A percentile compares a stretch with the other conserved stretches of the same genome.
Evolutionary conservation across 2,888 invertebrate genomes (phyloP).

Genomic region (Teleogryllus oceanicus): DNA sequence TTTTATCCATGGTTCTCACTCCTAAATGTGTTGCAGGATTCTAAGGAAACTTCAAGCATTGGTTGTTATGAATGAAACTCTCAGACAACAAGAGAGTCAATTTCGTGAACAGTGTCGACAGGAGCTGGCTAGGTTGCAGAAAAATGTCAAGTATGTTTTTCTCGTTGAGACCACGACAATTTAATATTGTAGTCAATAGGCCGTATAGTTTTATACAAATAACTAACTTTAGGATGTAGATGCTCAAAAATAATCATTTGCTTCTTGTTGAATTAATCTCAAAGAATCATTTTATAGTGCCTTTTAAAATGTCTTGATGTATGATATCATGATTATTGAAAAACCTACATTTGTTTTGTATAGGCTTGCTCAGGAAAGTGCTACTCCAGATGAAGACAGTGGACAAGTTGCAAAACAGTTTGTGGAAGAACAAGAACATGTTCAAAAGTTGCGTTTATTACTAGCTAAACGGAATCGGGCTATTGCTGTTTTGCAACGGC

Average conservation of each 20-base stretch:
- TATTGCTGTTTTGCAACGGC: constrained; percentile 75
- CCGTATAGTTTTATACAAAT: no score
- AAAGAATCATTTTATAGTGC: no score
- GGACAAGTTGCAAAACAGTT: constrained; percentile 53
- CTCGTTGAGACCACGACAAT: no score
- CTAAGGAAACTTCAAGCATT: constrained; percentile 56
- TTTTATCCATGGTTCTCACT: no score
- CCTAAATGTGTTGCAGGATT: constrained; percentile 29
- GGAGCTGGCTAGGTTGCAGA: constrained; percentile 57
- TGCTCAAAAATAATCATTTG: no score
- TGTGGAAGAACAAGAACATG: constrained; percentile 60
- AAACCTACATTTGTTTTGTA: constrained; percentile 45
- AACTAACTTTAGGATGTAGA: no score
- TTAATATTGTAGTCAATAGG: no score
- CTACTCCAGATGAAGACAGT: constrained; percentile 37
- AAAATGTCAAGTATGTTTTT: constrained; percentile 45
- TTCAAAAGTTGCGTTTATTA: constrained; percentile 59
- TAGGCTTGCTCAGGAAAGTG: constrained; percentile 40
- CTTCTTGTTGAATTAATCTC: no score
- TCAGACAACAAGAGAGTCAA: constrained; percentile 68
- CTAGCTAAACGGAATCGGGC: constrained; percentile 76
- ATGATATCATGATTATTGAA: constrained; percentile 57
- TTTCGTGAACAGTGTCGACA: constrained; percentile 71
- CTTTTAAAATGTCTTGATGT: constrained; percentile 66
- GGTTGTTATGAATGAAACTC: constrained; percentile 65